Percentiles rank a stretch among this genome's conserved stretches.
phyloP scores from a whole-genome alignment of 2,113 vertebrate species.

The Illadopsis cleaveri region DNA sequence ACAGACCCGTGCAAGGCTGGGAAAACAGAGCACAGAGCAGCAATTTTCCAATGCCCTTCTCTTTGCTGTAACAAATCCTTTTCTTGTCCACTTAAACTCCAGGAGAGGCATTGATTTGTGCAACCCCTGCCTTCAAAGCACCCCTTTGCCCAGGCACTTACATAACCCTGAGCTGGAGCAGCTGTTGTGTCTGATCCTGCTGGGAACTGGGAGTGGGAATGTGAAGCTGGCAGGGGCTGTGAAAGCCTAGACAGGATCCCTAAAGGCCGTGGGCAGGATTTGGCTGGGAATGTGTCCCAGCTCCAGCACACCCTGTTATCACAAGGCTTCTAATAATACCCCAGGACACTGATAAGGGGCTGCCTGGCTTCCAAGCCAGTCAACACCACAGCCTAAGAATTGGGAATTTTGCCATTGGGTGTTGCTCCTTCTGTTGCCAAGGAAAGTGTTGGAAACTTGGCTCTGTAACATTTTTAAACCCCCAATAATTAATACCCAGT shows the following conservation, averaged over 20 bases:
- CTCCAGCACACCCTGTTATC: conserved; percentile 19
- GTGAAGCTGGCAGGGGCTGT: conserved; percentile 19
- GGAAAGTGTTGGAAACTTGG: neutral
- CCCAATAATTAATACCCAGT: neutral
- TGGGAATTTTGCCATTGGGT: neutral
- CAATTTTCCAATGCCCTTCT: neutral
- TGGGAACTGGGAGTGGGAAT: conserved; percentile 29
- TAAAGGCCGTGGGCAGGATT: neutral
- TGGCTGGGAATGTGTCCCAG: neutral
- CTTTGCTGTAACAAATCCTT: neutral
- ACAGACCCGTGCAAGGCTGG: neutral
- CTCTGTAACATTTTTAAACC: conserved; percentile 18
- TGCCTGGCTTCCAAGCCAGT: neutral
- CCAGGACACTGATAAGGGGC: neutral
- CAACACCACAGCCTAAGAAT: neutral
- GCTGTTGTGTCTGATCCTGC: conserved; percentile 45
- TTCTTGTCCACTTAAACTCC: neutral
- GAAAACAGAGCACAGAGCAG: neutral
- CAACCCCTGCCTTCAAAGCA: neutral
- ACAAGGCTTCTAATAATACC: conserved; percentile 47
- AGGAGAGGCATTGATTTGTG: neutral
- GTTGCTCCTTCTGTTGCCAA: neutral
- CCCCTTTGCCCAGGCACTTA: neutral
- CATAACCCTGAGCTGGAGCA: neutral
- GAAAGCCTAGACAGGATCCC: conserved; percentile 10